Conservation (phyloP, 2,113 vertebrate species). For the Calypte anna region DNA sequence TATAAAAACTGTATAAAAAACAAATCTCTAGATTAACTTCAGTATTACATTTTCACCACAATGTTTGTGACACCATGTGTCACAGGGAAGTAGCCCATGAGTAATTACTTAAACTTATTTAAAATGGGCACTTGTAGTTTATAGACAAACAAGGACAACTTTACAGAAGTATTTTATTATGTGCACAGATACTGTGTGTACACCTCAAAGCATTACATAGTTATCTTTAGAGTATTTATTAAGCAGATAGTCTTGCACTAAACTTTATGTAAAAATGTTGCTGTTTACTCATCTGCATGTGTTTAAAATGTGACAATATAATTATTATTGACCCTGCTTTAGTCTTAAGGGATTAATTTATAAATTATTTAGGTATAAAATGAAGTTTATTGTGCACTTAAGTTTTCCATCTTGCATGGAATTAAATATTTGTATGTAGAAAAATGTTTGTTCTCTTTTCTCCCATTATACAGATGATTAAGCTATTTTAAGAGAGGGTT, state of each 20-base stretch:
- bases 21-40: constrained; percentile 88
- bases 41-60: constrained; percentile 89
- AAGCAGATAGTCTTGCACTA: constrained; percentile 70
- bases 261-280: constrained; percentile 66
- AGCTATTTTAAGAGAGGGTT: constrained; percentile 40
- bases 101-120: constrained; percentile 77
- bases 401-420: constrained; percentile 69
- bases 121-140: constrained; percentile 84
- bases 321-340: constrained; percentile 53
- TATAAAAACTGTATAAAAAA: constrained; percentile 86
- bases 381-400: constrained; percentile 53
- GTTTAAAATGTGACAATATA: constrained; percentile 61
- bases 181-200: constrained; percentile 79
- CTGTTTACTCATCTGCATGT: constrained; percentile 71
- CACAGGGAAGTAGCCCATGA: constrained; percentile 93
- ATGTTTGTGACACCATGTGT: constrained; percentile 98
- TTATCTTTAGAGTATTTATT: constrained; percentile 79
- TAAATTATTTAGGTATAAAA: constrained; percentile 58
- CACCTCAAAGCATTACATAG: constrained; percentile 78
- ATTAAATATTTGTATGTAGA: constrained; percentile 69
- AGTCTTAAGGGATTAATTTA: constrained; percentile 56
- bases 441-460: constrained; percentile 54
- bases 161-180: constrained; percentile 81
- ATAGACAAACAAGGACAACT: constrained; percentile 81
- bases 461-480: constrained; percentile 18